phyloP scores from a whole-genome alignment of 2,113 vertebrate genomes.

The Phyllostomus hastatus region DNA sequence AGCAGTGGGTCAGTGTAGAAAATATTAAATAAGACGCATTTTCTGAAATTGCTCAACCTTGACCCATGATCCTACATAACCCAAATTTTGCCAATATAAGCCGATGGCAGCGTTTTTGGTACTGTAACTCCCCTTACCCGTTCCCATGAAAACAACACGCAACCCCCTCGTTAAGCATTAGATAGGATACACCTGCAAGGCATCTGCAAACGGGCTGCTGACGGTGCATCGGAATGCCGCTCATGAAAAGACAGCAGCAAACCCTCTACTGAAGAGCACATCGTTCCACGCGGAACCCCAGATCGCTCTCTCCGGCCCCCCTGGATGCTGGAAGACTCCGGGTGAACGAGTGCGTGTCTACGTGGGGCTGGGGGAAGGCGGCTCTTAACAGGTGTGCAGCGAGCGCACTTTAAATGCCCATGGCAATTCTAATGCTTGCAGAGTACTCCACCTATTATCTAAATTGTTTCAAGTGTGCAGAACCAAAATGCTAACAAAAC shows the following conservation, averaged over 20 bases:
- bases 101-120: slow-evolving; percentile 13
- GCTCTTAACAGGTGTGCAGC: slow-evolving; percentile 27
- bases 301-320: slow-evolving; percentile 39
- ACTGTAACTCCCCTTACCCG: neutral
- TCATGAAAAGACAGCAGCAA: slow-evolving; percentile 64
- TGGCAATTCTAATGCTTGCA: slow-evolving; percentile 35
- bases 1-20: neutral
- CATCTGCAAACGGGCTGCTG: slow-evolving; percentile 30
- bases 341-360: slow-evolving; percentile 5
- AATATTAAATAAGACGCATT: slow-evolving; percentile 26
- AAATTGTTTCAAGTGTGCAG: neutral
- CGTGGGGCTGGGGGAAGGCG: neutral
- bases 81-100: slow-evolving; percentile 12
- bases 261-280: slow-evolving; percentile 45
- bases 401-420: slow-evolving; percentile 1
- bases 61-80: slow-evolving; percentile 10
- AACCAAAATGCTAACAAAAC: slow-evolving; percentile 53
- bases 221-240: slow-evolving; percentile 62
- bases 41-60: slow-evolving; percentile 19
- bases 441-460: slow-evolving; percentile 14
- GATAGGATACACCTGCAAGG: neutral
- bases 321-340: slow-evolving; percentile 47
- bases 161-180: slow-evolving; percentile 29
- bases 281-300: slow-evolving; percentile 59
- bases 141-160: slow-evolving; percentile 15